Conservation (phyloP, 1,140 invertebrate species). For the Lepidotrigona ventralis region DNA sequence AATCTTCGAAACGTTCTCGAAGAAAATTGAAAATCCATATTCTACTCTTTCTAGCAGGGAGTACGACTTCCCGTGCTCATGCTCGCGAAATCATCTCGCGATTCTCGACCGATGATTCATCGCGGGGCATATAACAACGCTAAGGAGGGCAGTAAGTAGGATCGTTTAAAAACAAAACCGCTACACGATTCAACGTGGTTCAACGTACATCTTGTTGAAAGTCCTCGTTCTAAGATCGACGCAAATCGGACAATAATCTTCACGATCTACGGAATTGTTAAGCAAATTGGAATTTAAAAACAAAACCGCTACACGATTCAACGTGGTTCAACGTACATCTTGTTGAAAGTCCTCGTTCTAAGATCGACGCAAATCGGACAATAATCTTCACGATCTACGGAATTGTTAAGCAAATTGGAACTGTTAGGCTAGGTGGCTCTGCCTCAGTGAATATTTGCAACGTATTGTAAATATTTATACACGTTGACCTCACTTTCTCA, state of each 20-base stretch:
- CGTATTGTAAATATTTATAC: constrained; percentile 16
- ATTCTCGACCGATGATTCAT: constrained; percentile 27
- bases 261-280: neutral
- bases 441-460: constrained; percentile 37
- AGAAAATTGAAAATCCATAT: too few relatives aligned
- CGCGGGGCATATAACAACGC: neutral
- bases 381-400: neutral
- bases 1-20: too few relatives aligned
- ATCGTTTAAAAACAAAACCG: constrained; percentile 34
- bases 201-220: neutral
- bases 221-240: neutral
- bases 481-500: constrained; percentile 35
- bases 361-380: neutral
- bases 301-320: constrained; percentile 31
- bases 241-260: neutral
- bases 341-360: neutral
- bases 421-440: neutral
- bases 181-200: constrained; percentile 9
- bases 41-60: neutral
- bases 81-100: neutral
- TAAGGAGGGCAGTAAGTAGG: neutral
- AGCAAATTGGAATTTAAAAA: constrained; percentile 16
- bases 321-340: neutral
- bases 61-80: neutral
- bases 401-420: neutral